A percentile compares a stretch with the other conserved stretches of the same genome.
phyloP scores from a whole-genome alignment of 2,888 invertebrate genomes.

The Anticlea derivata region DNA sequence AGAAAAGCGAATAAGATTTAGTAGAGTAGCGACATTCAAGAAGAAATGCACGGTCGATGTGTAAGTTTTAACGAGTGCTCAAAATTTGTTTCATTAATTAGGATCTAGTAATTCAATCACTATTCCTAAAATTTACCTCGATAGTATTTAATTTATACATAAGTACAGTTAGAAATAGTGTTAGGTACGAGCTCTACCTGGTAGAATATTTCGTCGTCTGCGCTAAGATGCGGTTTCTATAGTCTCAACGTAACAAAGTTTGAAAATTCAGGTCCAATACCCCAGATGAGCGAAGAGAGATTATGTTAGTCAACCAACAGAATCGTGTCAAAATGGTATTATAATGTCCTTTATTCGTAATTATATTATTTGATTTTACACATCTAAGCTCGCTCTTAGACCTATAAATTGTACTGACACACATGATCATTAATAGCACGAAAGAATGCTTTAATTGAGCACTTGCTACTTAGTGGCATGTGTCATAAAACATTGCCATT shows the following conservation, averaged over 20 bases:
- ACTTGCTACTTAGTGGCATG: too few species aligned
- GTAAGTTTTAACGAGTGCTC: constrained; percentile 83
- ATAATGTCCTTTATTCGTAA: not conserved
- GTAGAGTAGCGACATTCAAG: constrained; percentile 72
- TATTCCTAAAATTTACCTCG: constrained; percentile 76
- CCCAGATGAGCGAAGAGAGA: not conserved
- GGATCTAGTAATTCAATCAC: constrained; percentile 80
- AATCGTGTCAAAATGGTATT: not conserved
- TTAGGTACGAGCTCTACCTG: constrained; percentile 54
- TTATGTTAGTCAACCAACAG: not conserved
- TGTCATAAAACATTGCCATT: too few species aligned
- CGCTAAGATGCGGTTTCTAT: constrained; percentile 6
- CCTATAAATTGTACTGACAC: too few species aligned
- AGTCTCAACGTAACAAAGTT: constrained; percentile 4
- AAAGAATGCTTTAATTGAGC: too few species aligned
- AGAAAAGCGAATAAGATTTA: constrained; percentile 73
- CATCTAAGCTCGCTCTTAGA: too few species aligned
- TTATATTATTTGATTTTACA: not conserved
- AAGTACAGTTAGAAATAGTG: constrained; percentile 60
- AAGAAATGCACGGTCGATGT: constrained; percentile 79
- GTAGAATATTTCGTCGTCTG: constrained; percentile 36
- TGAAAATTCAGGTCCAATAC: constrained; percentile 1
- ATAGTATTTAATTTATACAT: constrained; percentile 69
- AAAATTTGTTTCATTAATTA: constrained; percentile 76
- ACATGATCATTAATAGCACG: too few species aligned